These are phyloP conservation scores for Tinea pellionella DNA, from an alignment of 2,888 invertebrate genomes.

Conservation along the genomic window DNA sequence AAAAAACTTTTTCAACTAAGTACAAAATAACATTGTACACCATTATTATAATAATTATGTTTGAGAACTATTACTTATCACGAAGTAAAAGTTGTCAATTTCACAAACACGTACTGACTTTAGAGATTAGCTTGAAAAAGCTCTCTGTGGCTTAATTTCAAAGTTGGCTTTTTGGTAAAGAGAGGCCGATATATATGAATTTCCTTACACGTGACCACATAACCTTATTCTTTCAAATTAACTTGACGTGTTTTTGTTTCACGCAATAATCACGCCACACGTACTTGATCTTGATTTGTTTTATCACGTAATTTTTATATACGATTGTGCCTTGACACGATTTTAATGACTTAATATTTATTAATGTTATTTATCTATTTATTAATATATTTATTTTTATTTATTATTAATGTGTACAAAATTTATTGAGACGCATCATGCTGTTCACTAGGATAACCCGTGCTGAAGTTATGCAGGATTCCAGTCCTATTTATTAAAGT, in stretches of 20 bases:
- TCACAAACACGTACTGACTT: not conserved
- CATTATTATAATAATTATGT: no score
- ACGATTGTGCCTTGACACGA: not conserved
- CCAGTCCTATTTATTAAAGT: no score
- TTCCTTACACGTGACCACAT: not conserved
- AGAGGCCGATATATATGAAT: not conserved
- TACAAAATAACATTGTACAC: no score
- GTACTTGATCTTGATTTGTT: not conserved
- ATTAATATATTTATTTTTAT: no score
- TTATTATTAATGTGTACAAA: no score
- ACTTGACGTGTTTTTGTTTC: not conserved
- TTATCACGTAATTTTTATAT: not conserved
- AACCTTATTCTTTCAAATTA: not conserved
- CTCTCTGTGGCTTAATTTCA: not conserved
- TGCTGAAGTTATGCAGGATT: no score
- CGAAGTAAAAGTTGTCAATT: not conserved
- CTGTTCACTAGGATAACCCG: no score
- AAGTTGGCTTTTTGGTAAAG: not conserved
- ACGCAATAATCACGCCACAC: not conserved
- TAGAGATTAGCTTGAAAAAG: not conserved
- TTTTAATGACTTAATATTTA: not conserved
- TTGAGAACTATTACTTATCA: not conserved
- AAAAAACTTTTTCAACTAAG: no score
- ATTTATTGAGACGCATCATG: no score
- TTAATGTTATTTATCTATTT: no score